Percentiles rank a stretch among this genome's conserved stretches.
Conservation (phyloP, 2,888 invertebrate genomes). For the Girardia tigrina region DNA sequence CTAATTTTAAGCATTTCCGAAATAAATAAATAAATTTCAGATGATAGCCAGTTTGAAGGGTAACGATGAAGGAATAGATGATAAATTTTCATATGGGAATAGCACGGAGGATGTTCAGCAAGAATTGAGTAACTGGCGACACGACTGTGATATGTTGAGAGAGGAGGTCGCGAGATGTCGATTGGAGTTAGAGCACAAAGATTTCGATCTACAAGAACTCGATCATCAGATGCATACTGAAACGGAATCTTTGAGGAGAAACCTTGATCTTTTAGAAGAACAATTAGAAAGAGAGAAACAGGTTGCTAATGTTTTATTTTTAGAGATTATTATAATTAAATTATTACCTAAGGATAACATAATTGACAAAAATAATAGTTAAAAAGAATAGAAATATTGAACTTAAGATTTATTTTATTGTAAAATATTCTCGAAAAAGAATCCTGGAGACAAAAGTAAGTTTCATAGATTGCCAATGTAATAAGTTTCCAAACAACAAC, state of each 20-base stretch:
- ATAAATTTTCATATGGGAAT: not conserved
- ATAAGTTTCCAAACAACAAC: too few relatives aligned
- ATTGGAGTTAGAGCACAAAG: conserved; percentile 50
- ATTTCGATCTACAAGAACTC: conserved; percentile 52
- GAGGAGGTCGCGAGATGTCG: conserved; percentile 55
- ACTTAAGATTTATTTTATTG: too few relatives aligned
- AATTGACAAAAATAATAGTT: too few relatives aligned
- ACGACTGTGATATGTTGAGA: conserved; percentile 55
- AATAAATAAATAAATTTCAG: too few relatives aligned
- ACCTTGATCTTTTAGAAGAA: conserved; percentile 52
- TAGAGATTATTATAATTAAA: too few relatives aligned
- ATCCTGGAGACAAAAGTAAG: too few relatives aligned
- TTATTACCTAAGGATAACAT: too few relatives aligned
- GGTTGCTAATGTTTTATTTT: too few relatives aligned
- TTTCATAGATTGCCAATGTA: too few relatives aligned
- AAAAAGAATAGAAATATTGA: too few relatives aligned
- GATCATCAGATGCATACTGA: conserved; percentile 53
- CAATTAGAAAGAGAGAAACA: conserved; percentile 51
- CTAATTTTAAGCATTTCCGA: too few relatives aligned
- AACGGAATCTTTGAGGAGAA: conserved; percentile 48
- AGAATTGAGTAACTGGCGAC: conserved; percentile 57
- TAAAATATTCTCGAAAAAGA: too few relatives aligned
- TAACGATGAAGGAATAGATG: conserved; percentile 39
- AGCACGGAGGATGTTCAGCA: conserved; percentile 38
- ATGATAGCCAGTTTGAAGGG: conserved; percentile 57